Evolutionary conservation across 2,113 vertebrate species (phyloP).

Genomic region (Lagopus leucura): DNA sequence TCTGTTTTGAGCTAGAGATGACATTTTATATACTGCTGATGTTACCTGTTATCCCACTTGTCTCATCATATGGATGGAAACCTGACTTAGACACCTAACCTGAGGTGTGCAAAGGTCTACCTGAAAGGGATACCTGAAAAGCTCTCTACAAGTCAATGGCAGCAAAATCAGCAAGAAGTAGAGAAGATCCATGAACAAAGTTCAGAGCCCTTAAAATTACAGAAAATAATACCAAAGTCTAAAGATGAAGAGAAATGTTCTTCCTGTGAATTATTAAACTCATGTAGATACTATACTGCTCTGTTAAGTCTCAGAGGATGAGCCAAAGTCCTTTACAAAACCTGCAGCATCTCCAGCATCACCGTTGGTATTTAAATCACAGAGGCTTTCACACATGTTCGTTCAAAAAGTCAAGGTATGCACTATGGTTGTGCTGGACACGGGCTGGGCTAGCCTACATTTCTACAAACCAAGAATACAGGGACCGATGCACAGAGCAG

Average conservation of each 20-base stretch:
- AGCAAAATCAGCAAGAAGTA: neutral
- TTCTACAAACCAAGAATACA: constrained; percentile 9
- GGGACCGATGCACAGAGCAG: neutral
- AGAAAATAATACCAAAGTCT: neutral
- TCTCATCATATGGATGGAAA: neutral
- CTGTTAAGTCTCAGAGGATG: neutral
- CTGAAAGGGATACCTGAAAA: neutral
- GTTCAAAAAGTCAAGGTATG: constrained; percentile 28
- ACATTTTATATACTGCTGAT: neutral
- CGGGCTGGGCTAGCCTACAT: constrained; percentile 7
- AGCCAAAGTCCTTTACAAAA: neutral
- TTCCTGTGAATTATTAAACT: neutral
- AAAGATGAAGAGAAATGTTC: neutral
- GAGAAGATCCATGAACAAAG: neutral
- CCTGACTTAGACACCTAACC: neutral
- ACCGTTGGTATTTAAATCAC: neutral
- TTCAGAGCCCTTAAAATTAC: neutral
- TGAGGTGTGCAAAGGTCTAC: neutral
- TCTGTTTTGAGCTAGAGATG: neutral
- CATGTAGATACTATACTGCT: neutral
- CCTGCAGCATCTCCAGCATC: neutral
- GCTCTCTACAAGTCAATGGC: neutral
- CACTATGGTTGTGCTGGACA: neutral
- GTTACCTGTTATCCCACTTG: neutral
- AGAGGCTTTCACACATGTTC: neutral